Base-by-base conservation (phyloP, 2,888 invertebrate genomes). In the Drosophila tripunctata region DNA sequence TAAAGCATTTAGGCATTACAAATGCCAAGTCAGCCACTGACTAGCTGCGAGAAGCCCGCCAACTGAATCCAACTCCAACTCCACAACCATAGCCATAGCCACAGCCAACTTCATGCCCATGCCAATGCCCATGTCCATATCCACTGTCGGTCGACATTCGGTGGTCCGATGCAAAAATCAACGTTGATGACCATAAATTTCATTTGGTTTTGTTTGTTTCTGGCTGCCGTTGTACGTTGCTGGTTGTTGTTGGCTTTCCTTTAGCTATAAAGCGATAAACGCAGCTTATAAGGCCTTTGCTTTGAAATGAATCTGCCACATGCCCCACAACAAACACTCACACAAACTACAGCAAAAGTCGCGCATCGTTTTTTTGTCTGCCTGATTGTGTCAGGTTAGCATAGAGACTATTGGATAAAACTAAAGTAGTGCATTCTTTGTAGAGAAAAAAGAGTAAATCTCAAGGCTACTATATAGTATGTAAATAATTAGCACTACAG, bases 1-100 rank as follows among this genome's bases (percentile, higher is more conserved):
- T 81, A 87, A 90, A 90, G 90, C 89, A 90, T 90, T 90, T 90
- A 89, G 85, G 81, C 88, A 82, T 87, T 88, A 89, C 89, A 89
- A 89, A 87, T 87, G 85, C 86, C 75, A 77, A 67, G 63, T 72
- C 76, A 70, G 76, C 78, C 79, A 75, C 83, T 70, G 69, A 67
- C 69, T 74, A 72, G 70, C 80, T 70, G 45, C 66, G 38, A 27
- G 24, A 10, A 17, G 47, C 51, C 50, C 66, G 30, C 41, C 48
- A 55, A 54, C 67, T 40, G 56, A 62, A 54, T 64, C 64, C 60
- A 45, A 43, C 35, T 35, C 15, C 47, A 66, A 43, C 30, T 44
- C 44, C 45, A 58, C 52, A 41, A 22, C 30, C 55, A 40, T 35
- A 43, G 35, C 47, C 64, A 54, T 17, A 44, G 24, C 51, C 45